Evolutionary conservation across 2,113 vertebrate genomes (phyloP), one percentile per base, ranked within the genome.

Genomic region (Gambusia affinis): DNA sequence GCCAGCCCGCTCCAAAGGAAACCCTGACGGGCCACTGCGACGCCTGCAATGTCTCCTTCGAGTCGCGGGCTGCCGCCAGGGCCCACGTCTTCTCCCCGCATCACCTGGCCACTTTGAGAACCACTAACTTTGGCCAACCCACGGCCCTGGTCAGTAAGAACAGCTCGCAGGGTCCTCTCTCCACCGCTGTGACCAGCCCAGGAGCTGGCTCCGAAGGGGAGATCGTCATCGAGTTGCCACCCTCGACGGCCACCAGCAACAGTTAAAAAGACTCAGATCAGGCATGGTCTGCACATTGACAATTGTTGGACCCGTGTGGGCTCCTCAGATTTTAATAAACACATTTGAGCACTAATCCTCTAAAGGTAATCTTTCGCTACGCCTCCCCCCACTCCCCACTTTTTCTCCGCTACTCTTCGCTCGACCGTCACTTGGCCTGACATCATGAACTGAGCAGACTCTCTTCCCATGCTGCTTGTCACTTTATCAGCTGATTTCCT

Each of bases 1-100:
- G 83, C 79, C 95, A 92, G 81, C 81, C 92, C 0, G 85, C 78
- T 22, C 85, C 89, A 29, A 92, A 91, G 69, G 95, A 95, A 80
- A 91, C 92, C 72, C 92, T 96, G 72, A 93, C 92, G 3, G 95
- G 96, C 0, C 94, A 94, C 81, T 98, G 97, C 24, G 94, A 95
- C 0, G 95, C 95, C 66, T 97, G 97, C 68, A 94, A 93, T 0
- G 82, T 95, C 75, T 94, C 95, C 60, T 97, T 97, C 64, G 96
- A 97, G 79, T 97, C 97, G 83, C 95, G 96, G 5, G 95, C 96
- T 12, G 96, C 96, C 12, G 96, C 95, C 11, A 95, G 96, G 60
- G 94, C 95, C 80, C 97, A 98, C 24, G 96, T 98, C 86, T 98
- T 98, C 88, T 96, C 96, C 22, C 92, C 94, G 0, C 94, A 93